Evolutionary conservation across 2,113 vertebrate species (phyloP).

Genomic region (Gallinago jamesoni): DNA sequence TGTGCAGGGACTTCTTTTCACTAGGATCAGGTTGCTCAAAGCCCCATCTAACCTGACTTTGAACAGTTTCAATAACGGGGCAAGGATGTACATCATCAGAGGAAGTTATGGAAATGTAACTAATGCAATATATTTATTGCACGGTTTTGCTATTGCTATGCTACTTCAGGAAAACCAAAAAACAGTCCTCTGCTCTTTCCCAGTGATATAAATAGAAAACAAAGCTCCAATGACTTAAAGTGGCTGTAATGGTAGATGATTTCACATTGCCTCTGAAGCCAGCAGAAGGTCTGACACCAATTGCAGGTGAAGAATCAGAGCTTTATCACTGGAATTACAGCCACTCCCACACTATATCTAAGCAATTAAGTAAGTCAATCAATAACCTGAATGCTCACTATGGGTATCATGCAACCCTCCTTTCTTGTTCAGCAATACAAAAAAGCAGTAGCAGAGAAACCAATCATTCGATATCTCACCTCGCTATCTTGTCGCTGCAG

Average conservation of each 20-base stretch:
- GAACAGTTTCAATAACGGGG: not conserved
- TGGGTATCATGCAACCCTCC: not conserved
- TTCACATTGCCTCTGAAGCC: not conserved
- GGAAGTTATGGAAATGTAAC: not conserved
- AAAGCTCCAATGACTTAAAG: not conserved
- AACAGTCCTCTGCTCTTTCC: not conserved
- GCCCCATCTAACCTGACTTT: not conserved
- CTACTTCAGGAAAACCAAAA: not conserved
- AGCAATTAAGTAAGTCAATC: not conserved
- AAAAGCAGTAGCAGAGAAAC: not conserved
- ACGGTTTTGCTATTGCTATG: not conserved
- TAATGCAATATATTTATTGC: not conserved
- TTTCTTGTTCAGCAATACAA: not conserved
- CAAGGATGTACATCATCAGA: not conserved
- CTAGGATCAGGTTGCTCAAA: not conserved
- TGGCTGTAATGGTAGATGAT: not conserved
- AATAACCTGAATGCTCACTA: not conserved
- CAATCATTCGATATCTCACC: constrained; percentile 66
- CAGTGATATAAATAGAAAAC: not conserved
- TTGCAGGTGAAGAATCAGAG: not conserved
- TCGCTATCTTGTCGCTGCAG: constrained; percentile 98
- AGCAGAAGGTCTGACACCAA: not conserved
- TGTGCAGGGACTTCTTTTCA: not conserved
- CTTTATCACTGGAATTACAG: not conserved
- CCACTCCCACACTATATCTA: not conserved